Evolutionary conservation across 1,140 invertebrate genomes (phyloP).

Genomic region (Caerostris darwini): DNA sequence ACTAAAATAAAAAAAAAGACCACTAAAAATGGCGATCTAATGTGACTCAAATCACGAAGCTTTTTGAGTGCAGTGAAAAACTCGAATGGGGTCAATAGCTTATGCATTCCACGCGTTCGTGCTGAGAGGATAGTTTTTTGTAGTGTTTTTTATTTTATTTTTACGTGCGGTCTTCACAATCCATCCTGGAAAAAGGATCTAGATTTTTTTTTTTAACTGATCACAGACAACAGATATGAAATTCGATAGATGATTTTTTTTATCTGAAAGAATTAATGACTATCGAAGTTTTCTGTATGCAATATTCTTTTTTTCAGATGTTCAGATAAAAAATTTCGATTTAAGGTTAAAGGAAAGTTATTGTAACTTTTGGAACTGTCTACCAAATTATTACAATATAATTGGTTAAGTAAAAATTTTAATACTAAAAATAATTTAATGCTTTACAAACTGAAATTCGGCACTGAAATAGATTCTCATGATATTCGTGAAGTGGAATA

Average conservation of each 20-base stretch:
- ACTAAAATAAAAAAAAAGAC: background rate
- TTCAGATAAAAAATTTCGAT: too few species aligned
- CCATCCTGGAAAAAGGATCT: background rate
- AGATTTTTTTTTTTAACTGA: background rate
- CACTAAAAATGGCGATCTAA: background rate
- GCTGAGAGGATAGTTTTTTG: slow-evolving; percentile 11
- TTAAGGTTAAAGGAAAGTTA: too few species aligned
- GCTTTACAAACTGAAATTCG: too few species aligned
- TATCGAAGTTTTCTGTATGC: background rate
- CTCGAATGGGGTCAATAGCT: slow-evolving; percentile 57
- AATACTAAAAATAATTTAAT: too few species aligned
- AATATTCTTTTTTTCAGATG: background rate
- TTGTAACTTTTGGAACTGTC: too few species aligned
- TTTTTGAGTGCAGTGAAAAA: slow-evolving; percentile 47
- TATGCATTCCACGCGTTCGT: slow-evolving; percentile 58
- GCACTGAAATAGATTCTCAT: too few species aligned
- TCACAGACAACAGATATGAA: background rate
- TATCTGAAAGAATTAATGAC: background rate
- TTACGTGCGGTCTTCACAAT: background rate
- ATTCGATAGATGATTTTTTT: background rate
- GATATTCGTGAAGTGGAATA: too few species aligned
- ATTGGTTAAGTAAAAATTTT: too few species aligned
- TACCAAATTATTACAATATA: too few species aligned
- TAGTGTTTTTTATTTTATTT: background rate
- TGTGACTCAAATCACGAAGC: slow-evolving; percentile 32